Percentiles rank a stretch among this genome's conserved stretches.
These are phyloP conservation scores for Drosophila ambigua DNA, from an alignment of 1,140 invertebrate genomes.

Conservation along the genomic window DNA sequence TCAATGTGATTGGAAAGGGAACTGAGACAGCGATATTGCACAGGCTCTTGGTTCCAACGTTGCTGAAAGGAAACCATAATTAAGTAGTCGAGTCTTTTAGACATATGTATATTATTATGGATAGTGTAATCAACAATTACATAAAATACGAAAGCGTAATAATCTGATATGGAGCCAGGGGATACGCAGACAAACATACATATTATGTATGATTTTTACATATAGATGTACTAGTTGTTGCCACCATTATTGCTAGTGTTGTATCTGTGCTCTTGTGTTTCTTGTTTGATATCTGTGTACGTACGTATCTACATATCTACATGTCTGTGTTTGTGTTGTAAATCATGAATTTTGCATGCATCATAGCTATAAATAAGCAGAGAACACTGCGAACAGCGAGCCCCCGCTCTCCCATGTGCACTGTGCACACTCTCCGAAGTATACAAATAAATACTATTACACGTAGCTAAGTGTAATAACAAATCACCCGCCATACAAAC, in stretches of 20 bases:
- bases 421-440: conserved; percentile 26
- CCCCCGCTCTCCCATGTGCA: conserved; percentile 27
- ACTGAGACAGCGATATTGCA: background rate
- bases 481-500: conserved; percentile 54
- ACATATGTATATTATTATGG: too few species aligned
- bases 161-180: too few species aligned
- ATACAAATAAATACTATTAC: conserved; percentile 63
- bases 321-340: conserved; percentile 63
- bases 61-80: too few species aligned
- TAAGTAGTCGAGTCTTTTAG: too few species aligned
- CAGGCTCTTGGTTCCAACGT: too few species aligned
- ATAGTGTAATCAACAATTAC: background rate
- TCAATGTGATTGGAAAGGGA: conserved; percentile 2
- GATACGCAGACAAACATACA: too few species aligned
- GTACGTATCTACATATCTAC: conserved; percentile 7
- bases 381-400: conserved; percentile 50
- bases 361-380: conserved; percentile 76
- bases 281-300: conserved; percentile 34
- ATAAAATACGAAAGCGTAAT: too few species aligned
- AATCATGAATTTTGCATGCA: conserved; percentile 80
- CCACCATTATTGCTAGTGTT: conserved; percentile 31
- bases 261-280: conserved; percentile 38
- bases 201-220: background rate
- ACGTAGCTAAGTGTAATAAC: conserved; percentile 68
- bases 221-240: conserved; percentile 29